phyloP scores from a whole-genome alignment of 2,113 vertebrate species.

The Boleophthalmus pectinirostris region DNA sequence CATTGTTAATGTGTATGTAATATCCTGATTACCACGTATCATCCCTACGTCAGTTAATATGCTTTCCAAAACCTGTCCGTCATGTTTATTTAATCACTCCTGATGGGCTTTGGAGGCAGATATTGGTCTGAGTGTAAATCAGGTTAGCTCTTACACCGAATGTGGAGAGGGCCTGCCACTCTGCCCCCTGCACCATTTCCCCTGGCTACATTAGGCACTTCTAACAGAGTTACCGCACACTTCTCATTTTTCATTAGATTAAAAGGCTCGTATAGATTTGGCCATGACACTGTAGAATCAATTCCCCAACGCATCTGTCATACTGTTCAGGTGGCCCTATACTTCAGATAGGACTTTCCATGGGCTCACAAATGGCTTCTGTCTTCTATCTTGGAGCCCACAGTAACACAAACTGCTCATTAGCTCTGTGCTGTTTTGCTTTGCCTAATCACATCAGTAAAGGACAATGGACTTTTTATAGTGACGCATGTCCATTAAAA shows the following conservation, averaged over 20 bases:
- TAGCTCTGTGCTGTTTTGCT: slow-evolving; percentile 37
- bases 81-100: slow-evolving; percentile 68
- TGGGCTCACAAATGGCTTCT: neutral
- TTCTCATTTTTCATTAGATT: slow-evolving; percentile 77
- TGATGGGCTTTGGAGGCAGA: slow-evolving; percentile 64
- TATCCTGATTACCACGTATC: slow-evolving; percentile 13
- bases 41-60: slow-evolving; percentile 48
- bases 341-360: neutral
- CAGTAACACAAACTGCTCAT: slow-evolving; percentile 37
- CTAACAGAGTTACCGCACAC: slow-evolving; percentile 72
- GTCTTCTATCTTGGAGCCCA: slow-evolving; percentile 22
- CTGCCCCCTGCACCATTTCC: slow-evolving; percentile 66
- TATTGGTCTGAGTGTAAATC: slow-evolving; percentile 71
- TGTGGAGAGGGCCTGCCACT: slow-evolving; percentile 64
- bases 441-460: slow-evolving; percentile 51
- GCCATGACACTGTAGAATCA: slow-evolving; percentile 62
- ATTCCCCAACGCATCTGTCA: slow-evolving; percentile 56
- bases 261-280: slow-evolving; percentile 72
- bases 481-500: slow-evolving; percentile 43
- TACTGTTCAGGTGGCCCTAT: slow-evolving; percentile 1
- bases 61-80: slow-evolving; percentile 55
- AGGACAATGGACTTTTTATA: slow-evolving; percentile 33
- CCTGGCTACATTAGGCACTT: slow-evolving; percentile 69
- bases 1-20: slow-evolving; percentile 7
- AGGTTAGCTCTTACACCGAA: slow-evolving; percentile 65